Percentiles rank a stretch among this genome's conserved stretches.
phyloP scores from a whole-genome alignment of 2,888 invertebrate species.

The Hypena proboscidalis region DNA sequence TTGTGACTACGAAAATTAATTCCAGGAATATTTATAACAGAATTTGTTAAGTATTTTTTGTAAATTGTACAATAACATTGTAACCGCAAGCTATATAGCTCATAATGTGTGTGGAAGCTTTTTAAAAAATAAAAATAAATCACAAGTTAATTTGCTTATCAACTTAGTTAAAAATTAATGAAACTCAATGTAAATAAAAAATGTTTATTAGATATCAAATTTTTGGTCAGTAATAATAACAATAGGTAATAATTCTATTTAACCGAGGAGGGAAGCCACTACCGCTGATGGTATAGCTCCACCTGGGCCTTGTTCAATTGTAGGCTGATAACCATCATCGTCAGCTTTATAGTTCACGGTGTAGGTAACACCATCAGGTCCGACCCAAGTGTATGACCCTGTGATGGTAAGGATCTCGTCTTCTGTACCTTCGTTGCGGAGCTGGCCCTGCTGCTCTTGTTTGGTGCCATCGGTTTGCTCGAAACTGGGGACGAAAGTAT shows the following conservation, averaged over 20 bases:
- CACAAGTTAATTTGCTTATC: no score
- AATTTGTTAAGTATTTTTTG: no score
- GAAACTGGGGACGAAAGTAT: constrained; percentile 47
- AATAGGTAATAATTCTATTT: constrained; percentile 7
- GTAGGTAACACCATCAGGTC: constrained; percentile 72
- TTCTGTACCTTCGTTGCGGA: constrained; percentile 56
- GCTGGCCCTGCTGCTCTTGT: constrained; percentile 66
- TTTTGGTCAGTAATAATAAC: background rate
- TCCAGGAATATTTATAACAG: no score
- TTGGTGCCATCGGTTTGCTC: constrained; percentile 76
- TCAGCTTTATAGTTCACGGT: constrained; percentile 75
- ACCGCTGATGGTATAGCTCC: constrained; percentile 41
- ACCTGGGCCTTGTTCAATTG: constrained; percentile 51
- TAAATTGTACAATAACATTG: no score
- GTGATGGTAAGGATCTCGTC: constrained; percentile 55
- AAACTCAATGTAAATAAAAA: background rate
- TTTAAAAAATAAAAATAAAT: no score
- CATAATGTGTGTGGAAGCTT: no score
- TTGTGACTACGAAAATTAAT: no score
- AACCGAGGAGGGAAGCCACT: constrained; percentile 36
- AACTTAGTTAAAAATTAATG: background rate
- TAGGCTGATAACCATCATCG: constrained; percentile 75
- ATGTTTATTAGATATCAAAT: background rate
- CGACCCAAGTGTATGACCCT: constrained; percentile 68
- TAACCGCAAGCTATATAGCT: no score